Conservation (phyloP, 2,113 vertebrate genomes). For the Cygnus atratus region DNA sequence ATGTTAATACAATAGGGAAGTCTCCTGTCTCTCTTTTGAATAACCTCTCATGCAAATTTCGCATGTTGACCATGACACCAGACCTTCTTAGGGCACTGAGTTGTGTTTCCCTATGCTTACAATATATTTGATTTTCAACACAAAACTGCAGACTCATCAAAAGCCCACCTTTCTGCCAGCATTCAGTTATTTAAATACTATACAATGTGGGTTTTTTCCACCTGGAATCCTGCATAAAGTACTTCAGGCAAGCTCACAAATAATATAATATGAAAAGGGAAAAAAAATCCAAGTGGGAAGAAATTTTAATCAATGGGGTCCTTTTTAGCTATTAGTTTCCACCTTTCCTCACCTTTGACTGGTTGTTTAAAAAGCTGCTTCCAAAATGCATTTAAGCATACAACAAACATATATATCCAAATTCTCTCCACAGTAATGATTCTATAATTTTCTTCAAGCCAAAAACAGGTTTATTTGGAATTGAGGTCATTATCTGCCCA, state of each 20-base stretch:
- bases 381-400: neutral
- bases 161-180: constrained; percentile 18
- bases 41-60: constrained; percentile 64
- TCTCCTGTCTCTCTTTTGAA: constrained; percentile 44
- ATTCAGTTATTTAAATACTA: constrained; percentile 55
- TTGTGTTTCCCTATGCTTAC: constrained; percentile 46
- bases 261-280: neutral
- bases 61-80: constrained; percentile 65
- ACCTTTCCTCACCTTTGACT: neutral
- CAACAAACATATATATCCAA: neutral
- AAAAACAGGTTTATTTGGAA: neutral
- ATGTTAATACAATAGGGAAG: constrained; percentile 62
- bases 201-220: neutral
- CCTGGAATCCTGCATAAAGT: neutral
- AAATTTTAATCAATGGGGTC: neutral
- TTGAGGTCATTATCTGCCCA: neutral
- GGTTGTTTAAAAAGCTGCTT: neutral
- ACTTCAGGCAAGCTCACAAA: constrained; percentile 6
- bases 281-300: neutral
- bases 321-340: neutral
- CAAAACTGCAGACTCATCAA: constrained; percentile 62
- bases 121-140: constrained; percentile 63
- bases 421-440: neutral
- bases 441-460: neutral
- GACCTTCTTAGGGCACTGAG: constrained; percentile 34